Conservation (phyloP, 2,797 vertebrate genomes). For the Sciaenops ocellatus region DNA sequence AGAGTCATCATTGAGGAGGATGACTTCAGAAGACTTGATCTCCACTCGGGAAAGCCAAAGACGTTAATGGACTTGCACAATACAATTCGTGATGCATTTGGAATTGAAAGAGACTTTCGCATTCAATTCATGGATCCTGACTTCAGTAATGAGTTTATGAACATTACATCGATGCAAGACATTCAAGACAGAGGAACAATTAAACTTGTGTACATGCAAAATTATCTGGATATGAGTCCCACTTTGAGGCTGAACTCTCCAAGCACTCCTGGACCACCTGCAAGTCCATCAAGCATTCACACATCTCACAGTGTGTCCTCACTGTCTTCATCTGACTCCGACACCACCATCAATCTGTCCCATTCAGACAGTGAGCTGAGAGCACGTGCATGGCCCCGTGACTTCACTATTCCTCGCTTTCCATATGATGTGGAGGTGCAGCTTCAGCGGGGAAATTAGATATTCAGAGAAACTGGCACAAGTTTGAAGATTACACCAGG, state of each 20-base stretch:
- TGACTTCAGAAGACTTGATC: constrained; percentile 42
- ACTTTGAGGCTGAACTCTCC: constrained; percentile 16
- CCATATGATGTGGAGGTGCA: constrained; percentile 16
- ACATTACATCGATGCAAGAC: constrained; percentile 32
- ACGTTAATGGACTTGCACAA: constrained; percentile 10
- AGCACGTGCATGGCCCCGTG: constrained; percentile 39
- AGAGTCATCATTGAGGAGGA: constrained; percentile 31
- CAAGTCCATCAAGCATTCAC: constrained; percentile 19
- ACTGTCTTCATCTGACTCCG: not conserved
- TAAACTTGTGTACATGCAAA: constrained; percentile 31
- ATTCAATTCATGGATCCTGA: constrained; percentile 57
- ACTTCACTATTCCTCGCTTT: constrained; percentile 27
- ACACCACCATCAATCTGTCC: constrained; percentile 26
- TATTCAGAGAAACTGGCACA: constrained; percentile 10
- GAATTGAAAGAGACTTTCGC: constrained; percentile 42
- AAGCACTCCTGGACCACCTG: constrained; percentile 18
- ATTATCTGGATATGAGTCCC: not conserved
- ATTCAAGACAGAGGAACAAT: constrained; percentile 39
- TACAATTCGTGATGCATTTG: constrained; percentile 33
- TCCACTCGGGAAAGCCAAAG: constrained; percentile 17
- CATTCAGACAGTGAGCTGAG: constrained; percentile 40
- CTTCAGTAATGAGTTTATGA: constrained; percentile 49
- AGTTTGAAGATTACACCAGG: constrained; percentile 13
- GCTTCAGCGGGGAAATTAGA: constrained; percentile 18
- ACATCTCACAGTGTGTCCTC: constrained; percentile 23